These are phyloP conservation scores for Capreolus pygargus DNA, from an alignment of 2,113 vertebrate species.

Conservation along the genomic window DNA sequence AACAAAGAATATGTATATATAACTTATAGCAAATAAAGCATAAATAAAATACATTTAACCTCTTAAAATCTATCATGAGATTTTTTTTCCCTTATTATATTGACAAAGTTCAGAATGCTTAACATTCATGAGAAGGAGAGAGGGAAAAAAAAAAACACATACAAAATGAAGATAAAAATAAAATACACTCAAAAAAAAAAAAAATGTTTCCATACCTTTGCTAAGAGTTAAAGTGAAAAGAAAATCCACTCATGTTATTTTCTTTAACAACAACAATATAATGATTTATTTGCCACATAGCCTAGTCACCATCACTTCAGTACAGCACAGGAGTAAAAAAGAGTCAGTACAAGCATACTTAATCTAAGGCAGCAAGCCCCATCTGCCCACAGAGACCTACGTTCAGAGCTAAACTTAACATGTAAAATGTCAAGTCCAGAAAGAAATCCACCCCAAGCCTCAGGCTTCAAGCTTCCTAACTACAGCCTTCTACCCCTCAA, in stretches of 20 bases:
- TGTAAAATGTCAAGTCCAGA: not conserved
- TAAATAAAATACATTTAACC: not conserved
- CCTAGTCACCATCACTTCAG: constrained; percentile 3
- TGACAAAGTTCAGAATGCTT: not conserved
- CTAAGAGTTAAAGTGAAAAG: not conserved
- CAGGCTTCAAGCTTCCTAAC: not conserved
- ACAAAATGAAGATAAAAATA: not conserved
- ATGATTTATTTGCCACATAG: constrained; percentile 38
- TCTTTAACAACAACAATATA: constrained; percentile 5
- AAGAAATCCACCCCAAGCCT: not conserved
- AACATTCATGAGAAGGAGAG: not conserved
- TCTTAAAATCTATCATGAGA: not conserved
- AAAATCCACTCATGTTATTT: not conserved
- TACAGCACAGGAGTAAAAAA: not conserved
- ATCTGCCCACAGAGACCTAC: not conserved
- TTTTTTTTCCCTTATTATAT: not conserved
- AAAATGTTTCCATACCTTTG: not conserved
- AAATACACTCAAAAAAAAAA: not conserved
- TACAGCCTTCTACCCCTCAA: not conserved
- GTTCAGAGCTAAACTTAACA: not conserved
- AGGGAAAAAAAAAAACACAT: not conserved
- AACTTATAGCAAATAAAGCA: not conserved
- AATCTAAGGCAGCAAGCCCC: not conserved
- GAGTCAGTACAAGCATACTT: not conserved
- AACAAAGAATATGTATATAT: not conserved